phyloP scores from a whole-genome alignment of 2,797 vertebrate species.

The Pteronotus mesoamericanus region DNA sequence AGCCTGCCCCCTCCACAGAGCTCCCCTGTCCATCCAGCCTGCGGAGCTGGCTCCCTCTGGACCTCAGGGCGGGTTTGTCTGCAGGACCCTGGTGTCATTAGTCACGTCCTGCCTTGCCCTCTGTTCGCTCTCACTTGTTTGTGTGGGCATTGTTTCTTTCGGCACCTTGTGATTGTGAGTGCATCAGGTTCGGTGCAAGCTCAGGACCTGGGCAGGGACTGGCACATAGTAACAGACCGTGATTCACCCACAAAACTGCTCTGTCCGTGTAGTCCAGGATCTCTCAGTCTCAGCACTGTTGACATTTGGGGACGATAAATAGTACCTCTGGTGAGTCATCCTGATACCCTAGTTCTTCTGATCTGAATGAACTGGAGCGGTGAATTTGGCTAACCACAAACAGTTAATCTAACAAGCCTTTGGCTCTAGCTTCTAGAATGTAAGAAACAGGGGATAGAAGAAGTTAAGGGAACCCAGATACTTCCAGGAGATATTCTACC shows the following conservation, averaged over 20 bases:
- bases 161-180: neutral
- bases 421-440: neutral
- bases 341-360: neutral
- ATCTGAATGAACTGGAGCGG: neutral
- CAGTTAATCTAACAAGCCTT: neutral
- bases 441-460: neutral
- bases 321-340: neutral
- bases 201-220: neutral
- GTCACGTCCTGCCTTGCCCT: neutral
- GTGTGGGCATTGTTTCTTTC: neutral
- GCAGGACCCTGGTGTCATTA: neutral
- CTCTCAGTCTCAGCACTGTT: neutral
- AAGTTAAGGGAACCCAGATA: neutral
- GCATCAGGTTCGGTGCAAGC: neutral
- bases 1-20: neutral
- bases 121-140: neutral
- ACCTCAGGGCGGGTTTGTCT: neutral
- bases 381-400: neutral
- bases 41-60: neutral
- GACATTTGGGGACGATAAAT: neutral
- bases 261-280: accelerated
- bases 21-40: neutral
- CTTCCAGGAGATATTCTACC: neutral
- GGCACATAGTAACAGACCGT: accelerated
- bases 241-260: neutral